Evolutionary conservation across 2,797 vertebrate genomes (phyloP), one percentile per base, ranked within the genome.

Genomic region (Uromys caudimaculatus): DNA sequence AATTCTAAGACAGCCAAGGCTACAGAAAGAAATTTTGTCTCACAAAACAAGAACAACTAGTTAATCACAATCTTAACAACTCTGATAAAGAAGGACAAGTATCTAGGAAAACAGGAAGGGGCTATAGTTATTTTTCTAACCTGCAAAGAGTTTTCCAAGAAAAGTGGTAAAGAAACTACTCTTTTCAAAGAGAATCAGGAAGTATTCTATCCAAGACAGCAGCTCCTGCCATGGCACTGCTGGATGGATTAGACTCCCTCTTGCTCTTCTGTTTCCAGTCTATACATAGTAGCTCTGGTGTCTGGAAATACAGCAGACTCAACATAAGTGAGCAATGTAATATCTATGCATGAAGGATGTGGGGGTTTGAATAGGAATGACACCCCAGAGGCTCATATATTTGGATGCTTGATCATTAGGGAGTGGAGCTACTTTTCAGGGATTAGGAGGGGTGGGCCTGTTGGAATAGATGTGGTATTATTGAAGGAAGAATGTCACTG

Each of bases 181-280:
- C 76, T 92, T 5, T 81, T 56, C 21, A 47, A 47, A n/a, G 38
- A 23, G 21, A 90, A n/a, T 50, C 19, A 79, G 52, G 41, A 21
- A 50, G 11, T 32, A 0, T 82, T 77, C 3, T 3, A 47, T 11
- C 7, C 16, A 64, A 84, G 27, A 1, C 19, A 93, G 12, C 10
- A 87, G 41, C 44, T 52, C 32, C 0, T 64, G 24, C 3, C 3
- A 73, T 94, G 35, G n/a, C 13, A 24, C 47, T 64, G 47, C 50
- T n/a, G 0, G 1, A 50, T 3, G 11, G 1, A 58, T n/a, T 8
- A 13, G 16, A 16, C 11, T 6, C 0, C 3, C 5, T 29, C 27
- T 19, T 23, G 0, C 50, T 79, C 67, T 24, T 93, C 58, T 64
- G 13, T 32, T 54, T 79, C 76, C 27, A 27, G n/a, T 62, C 24